phyloP scores from a whole-genome alignment of 2,113 vertebrate genomes.

The Mustela nigripes region DNA sequence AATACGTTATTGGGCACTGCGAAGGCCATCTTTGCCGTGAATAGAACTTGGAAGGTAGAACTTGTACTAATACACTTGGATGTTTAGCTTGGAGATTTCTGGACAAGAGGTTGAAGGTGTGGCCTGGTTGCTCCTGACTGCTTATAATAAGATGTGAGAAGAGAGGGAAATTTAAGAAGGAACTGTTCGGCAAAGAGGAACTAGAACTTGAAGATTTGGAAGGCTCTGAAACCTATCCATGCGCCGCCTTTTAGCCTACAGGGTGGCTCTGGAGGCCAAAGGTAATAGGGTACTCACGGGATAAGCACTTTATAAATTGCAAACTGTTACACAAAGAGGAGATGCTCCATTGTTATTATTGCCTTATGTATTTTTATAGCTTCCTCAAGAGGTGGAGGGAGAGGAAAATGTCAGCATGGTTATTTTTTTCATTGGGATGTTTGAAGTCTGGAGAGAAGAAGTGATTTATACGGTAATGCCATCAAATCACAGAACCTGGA shows the following conservation, averaged over 20 bases:
- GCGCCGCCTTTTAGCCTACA: neutral
- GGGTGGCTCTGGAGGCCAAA: neutral
- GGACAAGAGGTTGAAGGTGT: neutral
- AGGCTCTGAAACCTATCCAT: neutral
- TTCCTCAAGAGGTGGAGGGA: neutral
- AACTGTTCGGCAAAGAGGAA: neutral
- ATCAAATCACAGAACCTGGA: neutral
- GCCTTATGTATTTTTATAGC: neutral
- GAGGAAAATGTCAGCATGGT: neutral
- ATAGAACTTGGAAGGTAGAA: neutral
- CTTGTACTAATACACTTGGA: neutral
- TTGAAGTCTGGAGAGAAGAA: neutral
- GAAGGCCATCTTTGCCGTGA: neutral
- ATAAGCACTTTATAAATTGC: neutral
- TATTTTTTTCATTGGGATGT: neutral
- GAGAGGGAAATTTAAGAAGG: neutral
- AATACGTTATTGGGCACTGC: neutral
- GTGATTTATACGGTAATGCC: neutral
- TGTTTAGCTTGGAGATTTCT: neutral
- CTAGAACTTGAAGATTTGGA: neutral
- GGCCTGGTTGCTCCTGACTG: neutral
- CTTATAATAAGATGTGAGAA: neutral
- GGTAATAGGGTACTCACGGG: neutral
- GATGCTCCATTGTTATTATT: neutral
- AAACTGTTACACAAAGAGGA: neutral